Base-by-base conservation (phyloP, 2,797 vertebrate species). In the Holocentrus rufus region DNA sequence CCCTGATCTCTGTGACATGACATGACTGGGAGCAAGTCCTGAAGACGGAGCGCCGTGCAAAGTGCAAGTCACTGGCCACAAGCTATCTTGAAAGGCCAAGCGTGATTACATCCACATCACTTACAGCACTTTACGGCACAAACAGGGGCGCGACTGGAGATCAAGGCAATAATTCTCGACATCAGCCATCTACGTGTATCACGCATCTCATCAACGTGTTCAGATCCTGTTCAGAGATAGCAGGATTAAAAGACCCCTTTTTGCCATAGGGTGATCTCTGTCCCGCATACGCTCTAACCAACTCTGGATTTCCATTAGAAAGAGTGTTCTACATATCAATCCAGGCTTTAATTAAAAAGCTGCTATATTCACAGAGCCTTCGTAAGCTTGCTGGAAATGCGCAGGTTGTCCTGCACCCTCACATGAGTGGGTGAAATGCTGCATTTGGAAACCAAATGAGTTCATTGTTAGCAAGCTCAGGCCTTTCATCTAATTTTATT, bases 271-370 rank as follows among this genome's bases (percentile, higher is more conserved):
- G 69, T 52, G 70, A 79, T 82, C 66, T 66, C 70, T 65, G 59
- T 79, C 72, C 61, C 55, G 46, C 69, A 17, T 82, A 58, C 66
- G 64, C 89, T 59, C 76, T 58, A 64, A 80, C 79, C 69, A 90
- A 87, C 79, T 77, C 53, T 1, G 76, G 74, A 95, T 95, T 94
- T 93, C 89, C 93, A 94, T 95, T 84, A 93, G 88, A 95, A 95
- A 93, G 89, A 77, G 89, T 91, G 84, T 92, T 94, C 93, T 94
- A 87, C 94, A 95, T 93, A 93, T 95, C 94, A 95, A 95, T 94
- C 91, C 91, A 56, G 77, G 87, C 87, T 87, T 93, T 95, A 94
- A 94, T 95, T 95, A 95, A 94, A 93, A 92, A 94, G 85, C 94
- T 93, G 90, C 88, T 94, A 93, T 93, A 94, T 95, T 94, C 92